A percentile compares a stretch with the other conserved stretches of the same genome.
These are phyloP conservation scores for Steinernema scapterisci DNA, from an alignment of 2,888 invertebrate genomes.

Conservation along the genomic window DNA sequence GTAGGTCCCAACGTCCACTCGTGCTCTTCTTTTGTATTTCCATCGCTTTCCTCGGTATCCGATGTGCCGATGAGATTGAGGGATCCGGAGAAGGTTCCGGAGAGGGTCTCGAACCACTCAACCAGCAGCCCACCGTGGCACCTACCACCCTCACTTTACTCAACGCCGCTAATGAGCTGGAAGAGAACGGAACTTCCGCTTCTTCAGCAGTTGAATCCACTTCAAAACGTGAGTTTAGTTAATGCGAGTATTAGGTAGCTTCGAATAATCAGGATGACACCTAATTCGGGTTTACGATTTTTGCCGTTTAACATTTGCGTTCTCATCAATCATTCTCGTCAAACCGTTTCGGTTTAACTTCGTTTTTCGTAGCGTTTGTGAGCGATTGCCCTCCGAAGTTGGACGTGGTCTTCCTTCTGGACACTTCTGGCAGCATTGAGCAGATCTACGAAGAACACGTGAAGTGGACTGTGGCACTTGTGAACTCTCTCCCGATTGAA, in stretches of 20 bases:
- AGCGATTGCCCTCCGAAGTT: conserved; percentile 58
- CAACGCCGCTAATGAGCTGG: conserved; percentile 10
- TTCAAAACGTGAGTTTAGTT: conserved; percentile 6
- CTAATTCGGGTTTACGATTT: background rate
- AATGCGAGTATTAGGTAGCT: background rate
- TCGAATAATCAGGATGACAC: conserved; percentile 15
- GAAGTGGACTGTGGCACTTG: conserved; percentile 48
- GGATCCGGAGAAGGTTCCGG: conserved; percentile 19
- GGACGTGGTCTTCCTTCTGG: conserved; percentile 64
- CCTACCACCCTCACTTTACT: background rate
- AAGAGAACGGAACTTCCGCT: background rate
- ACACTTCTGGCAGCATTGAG: conserved; percentile 62
- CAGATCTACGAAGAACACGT: conserved; percentile 54
- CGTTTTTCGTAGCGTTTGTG: background rate
- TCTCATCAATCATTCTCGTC: too few species aligned
- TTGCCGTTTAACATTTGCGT: too few species aligned
- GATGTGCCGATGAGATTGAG: conserved; percentile 12
- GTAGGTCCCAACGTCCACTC: conserved; percentile 2
- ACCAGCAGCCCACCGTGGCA: background rate
- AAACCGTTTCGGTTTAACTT: too few species aligned
- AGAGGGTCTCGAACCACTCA: background rate
- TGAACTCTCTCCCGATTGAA: conserved; percentile 54
- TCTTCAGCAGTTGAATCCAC: background rate
- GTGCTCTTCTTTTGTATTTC: background rate
- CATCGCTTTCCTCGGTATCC: background rate